These are phyloP conservation scores for Drosophila hamatofila DNA, from an alignment of 2,888 invertebrate species.

Conservation along the genomic window DNA sequence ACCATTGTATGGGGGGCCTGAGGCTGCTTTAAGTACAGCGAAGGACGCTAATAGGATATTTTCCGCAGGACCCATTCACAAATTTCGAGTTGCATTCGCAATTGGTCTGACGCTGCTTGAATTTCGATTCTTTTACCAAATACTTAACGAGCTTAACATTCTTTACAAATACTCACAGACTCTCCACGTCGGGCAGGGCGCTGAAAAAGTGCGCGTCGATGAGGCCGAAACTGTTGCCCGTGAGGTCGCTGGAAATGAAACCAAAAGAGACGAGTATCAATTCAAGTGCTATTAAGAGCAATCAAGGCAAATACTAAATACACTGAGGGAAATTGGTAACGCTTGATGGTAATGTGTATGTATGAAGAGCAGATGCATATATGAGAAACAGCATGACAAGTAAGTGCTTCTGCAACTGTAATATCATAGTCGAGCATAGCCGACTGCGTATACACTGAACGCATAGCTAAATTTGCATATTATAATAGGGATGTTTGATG, in stretches of 20 bases:
- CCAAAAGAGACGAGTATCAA: not conserved
- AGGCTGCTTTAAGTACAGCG: constrained; percentile 55
- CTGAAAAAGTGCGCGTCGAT: constrained; percentile 81
- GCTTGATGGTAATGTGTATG: too few species aligned
- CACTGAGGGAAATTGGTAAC: not conserved
- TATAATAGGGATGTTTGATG: too few species aligned
- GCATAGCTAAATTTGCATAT: too few species aligned
- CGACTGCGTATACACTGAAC: too few species aligned
- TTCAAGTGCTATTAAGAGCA: constrained; percentile 4
- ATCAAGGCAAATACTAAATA: not conserved
- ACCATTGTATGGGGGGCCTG: constrained; percentile 43
- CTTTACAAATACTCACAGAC: constrained; percentile 84
- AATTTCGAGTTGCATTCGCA: constrained; percentile 28
- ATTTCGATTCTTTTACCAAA: constrained; percentile 30
- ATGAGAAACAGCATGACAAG: too few species aligned
- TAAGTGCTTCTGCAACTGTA: too few species aligned
- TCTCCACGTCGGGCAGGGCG: constrained; percentile 82
- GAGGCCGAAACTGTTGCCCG: constrained; percentile 85
- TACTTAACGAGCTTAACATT: not conserved
- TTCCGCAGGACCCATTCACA: constrained; percentile 17
- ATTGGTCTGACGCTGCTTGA: constrained; percentile 28
- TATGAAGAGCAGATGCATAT: too few species aligned
- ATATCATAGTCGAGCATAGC: too few species aligned
- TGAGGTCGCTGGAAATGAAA: constrained; percentile 84
- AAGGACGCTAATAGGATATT: constrained; percentile 52